phyloP scores from a whole-genome alignment of 92 coral and sea anemone genomes.

The Pocillopora grandis region DNA sequence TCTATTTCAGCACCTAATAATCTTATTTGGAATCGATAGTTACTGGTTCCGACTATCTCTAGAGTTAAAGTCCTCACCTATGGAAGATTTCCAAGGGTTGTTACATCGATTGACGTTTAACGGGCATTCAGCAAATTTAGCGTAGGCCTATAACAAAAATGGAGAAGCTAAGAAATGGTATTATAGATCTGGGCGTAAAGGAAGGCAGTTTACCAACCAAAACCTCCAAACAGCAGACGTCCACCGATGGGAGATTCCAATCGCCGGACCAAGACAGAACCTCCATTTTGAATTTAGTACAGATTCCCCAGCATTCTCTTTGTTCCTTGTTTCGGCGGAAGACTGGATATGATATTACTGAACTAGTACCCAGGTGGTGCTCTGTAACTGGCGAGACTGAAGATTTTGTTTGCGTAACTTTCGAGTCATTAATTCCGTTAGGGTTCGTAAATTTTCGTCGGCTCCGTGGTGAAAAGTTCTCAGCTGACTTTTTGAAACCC shows the following conservation, averaged over 20 bases:
- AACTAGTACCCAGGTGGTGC: background rate
- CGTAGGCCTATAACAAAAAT: slow-evolving; percentile 57
- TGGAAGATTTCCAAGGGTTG: slow-evolving; percentile 82
- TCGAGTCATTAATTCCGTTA: too few species aligned
- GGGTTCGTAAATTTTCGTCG: too few species aligned
- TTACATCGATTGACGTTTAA: slow-evolving; percentile 62
- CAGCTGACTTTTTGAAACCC: too few species aligned
- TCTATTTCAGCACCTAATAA: too few species aligned
- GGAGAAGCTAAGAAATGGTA: background rate
- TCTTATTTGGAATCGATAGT: too few species aligned
- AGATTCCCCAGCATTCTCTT: background rate
- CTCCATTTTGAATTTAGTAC: slow-evolving; percentile 57
- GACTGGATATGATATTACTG: background rate
- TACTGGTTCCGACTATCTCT: background rate
- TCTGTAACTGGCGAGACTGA: background rate
- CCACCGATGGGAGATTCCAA: slow-evolving; percentile 78
- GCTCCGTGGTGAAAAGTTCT: too few species aligned
- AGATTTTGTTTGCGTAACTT: background rate
- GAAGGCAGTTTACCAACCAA: slow-evolving; percentile 45
- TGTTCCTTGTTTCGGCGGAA: background rate
- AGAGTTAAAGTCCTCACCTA: slow-evolving; percentile 47
- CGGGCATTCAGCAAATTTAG: slow-evolving; percentile 87
- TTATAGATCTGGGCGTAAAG: background rate
- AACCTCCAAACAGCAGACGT: slow-evolving; percentile 72
- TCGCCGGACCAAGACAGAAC: slow-evolving; percentile 77